These are phyloP conservation scores for Eristalis pertinax DNA, from an alignment of 2,888 invertebrate genomes.

Conservation along the genomic window DNA sequence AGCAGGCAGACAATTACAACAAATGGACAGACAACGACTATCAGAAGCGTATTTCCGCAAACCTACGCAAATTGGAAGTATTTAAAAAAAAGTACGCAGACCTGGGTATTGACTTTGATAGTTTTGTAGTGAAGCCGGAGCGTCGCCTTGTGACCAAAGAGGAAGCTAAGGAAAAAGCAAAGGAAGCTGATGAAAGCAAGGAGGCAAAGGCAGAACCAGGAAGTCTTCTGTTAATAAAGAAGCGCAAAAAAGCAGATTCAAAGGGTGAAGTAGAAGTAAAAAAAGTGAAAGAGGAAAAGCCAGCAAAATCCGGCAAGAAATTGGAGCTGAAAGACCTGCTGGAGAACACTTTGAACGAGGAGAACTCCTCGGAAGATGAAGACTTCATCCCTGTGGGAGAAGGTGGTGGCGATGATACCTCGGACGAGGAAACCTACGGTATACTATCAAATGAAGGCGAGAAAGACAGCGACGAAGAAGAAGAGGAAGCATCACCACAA, in stretches of 20 bases:
- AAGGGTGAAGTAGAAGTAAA: constrained; percentile 45
- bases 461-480: constrained; percentile 43
- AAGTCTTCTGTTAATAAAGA: constrained; percentile 55
- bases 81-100: constrained; percentile 77
- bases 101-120: constrained; percentile 77
- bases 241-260: constrained; percentile 30
- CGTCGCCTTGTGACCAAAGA: constrained; percentile 59
- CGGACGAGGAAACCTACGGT: constrained; percentile 73
- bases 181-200: constrained; percentile 11
- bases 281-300: constrained; percentile 28
- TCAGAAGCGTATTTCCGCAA: constrained; percentile 76
- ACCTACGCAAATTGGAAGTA: constrained; percentile 75
- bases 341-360: constrained; percentile 77
- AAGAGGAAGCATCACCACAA: constrained; percentile 47
- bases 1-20: constrained; percentile 75
- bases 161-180: constrained; percentile 24
- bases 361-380: constrained; percentile 77
- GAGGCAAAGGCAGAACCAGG: constrained; percentile 31
- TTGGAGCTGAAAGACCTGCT: constrained; percentile 76
- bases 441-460: constrained; percentile 43
- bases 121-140: constrained; percentile 75
- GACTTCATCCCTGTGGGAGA: constrained; percentile 74
- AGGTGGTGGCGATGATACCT: constrained; percentile 54
- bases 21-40: constrained; percentile 77
- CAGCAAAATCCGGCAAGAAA: constrained; percentile 57